Percentiles rank a stretch among this genome's conserved stretches.
Conservation (phyloP, 2,888 invertebrate genomes). For the Sinodicranocentrus sp. region DNA sequence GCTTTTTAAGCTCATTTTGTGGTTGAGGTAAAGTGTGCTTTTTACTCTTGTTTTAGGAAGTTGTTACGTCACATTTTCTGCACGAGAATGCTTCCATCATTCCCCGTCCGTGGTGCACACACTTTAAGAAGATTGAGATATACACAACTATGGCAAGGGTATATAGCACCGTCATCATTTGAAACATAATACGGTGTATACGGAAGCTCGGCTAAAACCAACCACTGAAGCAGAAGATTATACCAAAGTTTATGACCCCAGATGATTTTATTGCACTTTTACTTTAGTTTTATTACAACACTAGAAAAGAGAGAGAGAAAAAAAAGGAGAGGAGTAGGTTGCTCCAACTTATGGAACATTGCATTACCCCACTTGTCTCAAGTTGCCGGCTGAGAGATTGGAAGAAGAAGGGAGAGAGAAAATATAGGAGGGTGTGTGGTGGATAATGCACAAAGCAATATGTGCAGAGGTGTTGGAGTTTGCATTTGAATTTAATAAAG, state of each 20-base stretch:
- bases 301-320: slow-evolving; percentile 23
- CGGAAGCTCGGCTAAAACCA: slow-evolving; percentile 49
- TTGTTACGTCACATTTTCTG: slow-evolving; percentile 41
- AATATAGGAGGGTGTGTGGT: slow-evolving; percentile 32
- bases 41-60: slow-evolving; percentile 46
- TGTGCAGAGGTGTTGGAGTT: slow-evolving; percentile 8
- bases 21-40: slow-evolving; percentile 36
- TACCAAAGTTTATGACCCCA: slow-evolving; percentile 68
- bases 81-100: slow-evolving; percentile 38
- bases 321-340: slow-evolving; percentile 39
- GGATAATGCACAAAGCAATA: slow-evolving; percentile 4
- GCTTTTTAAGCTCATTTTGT: slow-evolving; percentile 54
- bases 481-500: slow-evolving; percentile 39
- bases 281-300: slow-evolving; percentile 70
- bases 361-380: slow-evolving; percentile 25
- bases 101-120: neutral
- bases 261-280: slow-evolving; percentile 74
- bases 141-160: no score
- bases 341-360: slow-evolving; percentile 23
- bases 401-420: neutral
- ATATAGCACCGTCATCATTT: no score
- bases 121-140: neutral
- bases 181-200: no score
- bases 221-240: slow-evolving; percentile 66
- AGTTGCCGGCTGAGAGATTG: neutral